Evolutionary conservation across 2,113 vertebrate species (phyloP).

Genomic region (Mustelus asterias): DNA sequence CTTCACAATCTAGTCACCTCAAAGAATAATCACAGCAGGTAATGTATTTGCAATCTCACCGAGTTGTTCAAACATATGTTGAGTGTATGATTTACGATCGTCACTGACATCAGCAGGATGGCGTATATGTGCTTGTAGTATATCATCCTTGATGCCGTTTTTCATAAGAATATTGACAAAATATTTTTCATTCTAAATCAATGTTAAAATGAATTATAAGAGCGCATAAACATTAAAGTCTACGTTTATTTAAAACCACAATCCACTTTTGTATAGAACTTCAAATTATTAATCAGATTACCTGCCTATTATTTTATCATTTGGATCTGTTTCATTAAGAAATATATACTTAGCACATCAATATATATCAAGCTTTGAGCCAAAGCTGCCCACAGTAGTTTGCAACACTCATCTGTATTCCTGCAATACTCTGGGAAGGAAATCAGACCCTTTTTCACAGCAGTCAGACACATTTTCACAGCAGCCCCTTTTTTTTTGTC

Average conservation of each 20-base stretch:
- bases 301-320: not conserved
- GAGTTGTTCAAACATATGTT: not conserved
- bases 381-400: not conserved
- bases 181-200: not conserved
- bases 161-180: not conserved
- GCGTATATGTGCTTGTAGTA: not conserved
- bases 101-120: not conserved
- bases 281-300: not conserved
- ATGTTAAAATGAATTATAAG: not conserved
- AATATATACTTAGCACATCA: not conserved
- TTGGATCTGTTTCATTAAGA: not conserved
- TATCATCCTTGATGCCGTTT: not conserved
- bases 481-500: conserved; percentile 18
- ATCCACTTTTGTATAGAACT: not conserved
- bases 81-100: not conserved
- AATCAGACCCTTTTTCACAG: not conserved
- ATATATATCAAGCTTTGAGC: not conserved
- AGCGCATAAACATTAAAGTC: not conserved
- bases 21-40: not conserved
- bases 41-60: not conserved
- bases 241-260: not conserved
- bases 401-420: not conserved
- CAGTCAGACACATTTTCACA: not conserved
- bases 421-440: not conserved
- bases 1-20: not conserved